A percentile compares a stretch with the other conserved stretches of the same genome.
Evolutionary conservation across 2,888 invertebrate species (phyloP).

Genomic region (Lycia hirtaria): DNA sequence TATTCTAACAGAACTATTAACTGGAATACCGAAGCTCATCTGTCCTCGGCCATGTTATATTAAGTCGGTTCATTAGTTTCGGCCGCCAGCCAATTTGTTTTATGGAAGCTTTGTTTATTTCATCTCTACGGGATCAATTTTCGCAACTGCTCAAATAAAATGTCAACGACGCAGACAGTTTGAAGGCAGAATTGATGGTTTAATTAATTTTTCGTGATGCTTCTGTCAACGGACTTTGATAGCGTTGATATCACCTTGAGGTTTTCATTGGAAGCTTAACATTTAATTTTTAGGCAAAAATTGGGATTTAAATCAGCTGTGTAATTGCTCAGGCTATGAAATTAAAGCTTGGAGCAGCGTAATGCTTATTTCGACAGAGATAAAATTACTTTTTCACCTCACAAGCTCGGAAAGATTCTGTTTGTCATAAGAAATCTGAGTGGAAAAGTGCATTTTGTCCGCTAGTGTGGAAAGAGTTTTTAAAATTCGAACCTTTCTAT

Average conservation of each 20-base stretch:
- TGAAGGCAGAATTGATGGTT: slow-evolving; percentile 7
- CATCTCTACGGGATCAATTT: slow-evolving; percentile 13
- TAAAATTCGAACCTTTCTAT: too few species aligned
- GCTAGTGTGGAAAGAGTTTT: too few species aligned
- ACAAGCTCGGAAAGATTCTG: too few species aligned
- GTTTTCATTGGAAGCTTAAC: too few species aligned
- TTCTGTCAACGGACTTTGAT: slow-evolving; percentile 13
- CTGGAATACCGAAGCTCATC: slow-evolving; percentile 2
- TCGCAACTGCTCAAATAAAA: slow-evolving; percentile 16
- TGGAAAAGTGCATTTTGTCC: too few species aligned
- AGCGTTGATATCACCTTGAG: neutral
- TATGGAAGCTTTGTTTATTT: slow-evolving; percentile 27
- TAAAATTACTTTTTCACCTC: too few species aligned
- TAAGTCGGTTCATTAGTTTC: slow-evolving; percentile 18
- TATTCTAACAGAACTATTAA: slow-evolving; percentile 10
- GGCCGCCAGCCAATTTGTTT: slow-evolving; percentile 16
- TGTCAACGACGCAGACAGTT: slow-evolving; percentile 8
- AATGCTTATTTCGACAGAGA: too few species aligned
- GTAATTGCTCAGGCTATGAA: too few species aligned
- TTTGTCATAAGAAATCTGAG: too few species aligned
- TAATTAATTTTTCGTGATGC: slow-evolving; percentile 12
- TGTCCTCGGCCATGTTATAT: neutral
- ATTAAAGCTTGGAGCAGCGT: too few species aligned
- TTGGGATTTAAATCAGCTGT: too few species aligned
- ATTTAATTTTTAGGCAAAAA: too few species aligned